Evolutionary conservation across 2,888 invertebrate genomes (phyloP), one percentile per base, ranked within the genome.

Genomic region (Subacronicta megacephala): DNA sequence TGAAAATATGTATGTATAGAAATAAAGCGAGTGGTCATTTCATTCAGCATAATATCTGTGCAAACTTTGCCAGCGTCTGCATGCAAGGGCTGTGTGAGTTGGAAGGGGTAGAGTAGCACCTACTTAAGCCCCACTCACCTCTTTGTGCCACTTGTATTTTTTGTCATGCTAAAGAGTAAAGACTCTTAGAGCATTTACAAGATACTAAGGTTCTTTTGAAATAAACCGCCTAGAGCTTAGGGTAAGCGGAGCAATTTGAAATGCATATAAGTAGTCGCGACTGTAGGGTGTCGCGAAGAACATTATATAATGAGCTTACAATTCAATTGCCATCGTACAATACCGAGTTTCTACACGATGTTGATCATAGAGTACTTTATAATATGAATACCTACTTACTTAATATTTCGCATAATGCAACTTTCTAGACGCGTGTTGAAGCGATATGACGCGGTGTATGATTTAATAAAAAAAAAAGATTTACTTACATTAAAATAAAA

Each of bases 111-210:
- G 55, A 65, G 65, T 72, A 65, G 64, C 35, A 58, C 52, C 69
- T 62, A 71, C 72, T 75, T 62, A 71, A 64, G 64, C 54, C 42
- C 23, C 65, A 57, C 73, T 72, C 52, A 42, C 13, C 47, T 51
- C 42, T 69, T 75, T 69, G 65, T 72, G 36, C 18, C 44, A 58
- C 44, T 65, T 62, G 53, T 57, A 49, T 55, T 63, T 60, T 71
- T 65, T 75, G 59, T 69, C 46, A 55, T 40, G 50, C 46, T 68
- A 56, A 54, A 61, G 62, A 46, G 62, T 53, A 44, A 62, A 61
- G 56, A 49, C 62, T 49, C 68, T 75, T 23, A 55, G 51, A 63
- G 52, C 58, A 54, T 66, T 74, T 59, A 64, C 74, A 57, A 35
- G 62, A 42, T 47, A 51, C 54, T 69, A 54, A 41, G 36, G 41